Evolutionary conservation across 2,888 invertebrate genomes (phyloP), one percentile per base, ranked within the genome.

Genomic region (Hirudinaria manillensis): DNA sequence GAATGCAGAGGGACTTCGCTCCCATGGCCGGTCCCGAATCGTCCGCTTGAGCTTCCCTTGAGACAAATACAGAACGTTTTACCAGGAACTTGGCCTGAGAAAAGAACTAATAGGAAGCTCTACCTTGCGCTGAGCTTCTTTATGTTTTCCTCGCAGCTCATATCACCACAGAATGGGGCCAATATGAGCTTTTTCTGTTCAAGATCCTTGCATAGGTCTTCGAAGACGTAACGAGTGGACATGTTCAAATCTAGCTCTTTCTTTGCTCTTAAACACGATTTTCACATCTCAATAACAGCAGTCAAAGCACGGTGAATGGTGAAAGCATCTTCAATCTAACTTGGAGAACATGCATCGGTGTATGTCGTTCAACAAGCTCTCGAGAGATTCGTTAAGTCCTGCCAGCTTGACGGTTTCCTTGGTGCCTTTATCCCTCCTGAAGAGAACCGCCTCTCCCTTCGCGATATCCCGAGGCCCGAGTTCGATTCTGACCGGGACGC

Each of bases 1-100:
- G 99, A 82, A 97, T 93, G 85, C 99, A 99, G n/a, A 99, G 88
- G 10, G 94, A 91, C 87, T 99, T 99, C 6, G 99, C 99, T 65
- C 99, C 99, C 97, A 99, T 99, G 0, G 96, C 90, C 36, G 96
- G 93, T 32, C 92, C 92, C 76, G 93, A 93, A 75, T 87, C 86
- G 74, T 92, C 91, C n/a, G 84, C 85, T 68, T 89, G 82, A 10
- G 86, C 88, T 76, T 89, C 90, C 82, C 91, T 92, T 85, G 34
- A 45, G 16, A 85, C 85, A n/a, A 29, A 10, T 21, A 19, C 34
- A 13, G 27, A 13, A n/a, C 34, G 29, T 68, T 3, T n/a, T 32
- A 29, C n/a, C 21, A 19, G n/a, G 6, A 61, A 61, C 7, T 61
- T 61, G 2, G 1, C 29, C 29, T 19, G 10, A 61, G 1, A 10